Base-by-base conservation (phyloP, 2,113 vertebrate genomes). In the Pteruthius melanotis region DNA sequence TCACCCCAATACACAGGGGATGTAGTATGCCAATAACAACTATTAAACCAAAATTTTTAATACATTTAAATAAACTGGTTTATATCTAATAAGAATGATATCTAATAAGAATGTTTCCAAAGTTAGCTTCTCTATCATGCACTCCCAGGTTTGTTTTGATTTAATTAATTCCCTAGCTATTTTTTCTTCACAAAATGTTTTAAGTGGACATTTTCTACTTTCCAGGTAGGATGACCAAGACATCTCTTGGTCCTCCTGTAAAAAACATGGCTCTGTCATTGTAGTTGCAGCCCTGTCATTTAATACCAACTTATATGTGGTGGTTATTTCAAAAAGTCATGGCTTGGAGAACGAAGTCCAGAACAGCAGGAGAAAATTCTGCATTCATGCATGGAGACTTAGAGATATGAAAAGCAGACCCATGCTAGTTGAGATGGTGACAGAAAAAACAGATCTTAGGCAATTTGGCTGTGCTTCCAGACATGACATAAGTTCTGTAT, bases 381-480 rank as follows among this genome's bases (percentile, higher is more conserved):
- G 20, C 22, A 30, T 75, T 87, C 14, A 10, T 68, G 37, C 17
- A 37, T 54, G 35, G 47, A 19, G 54, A 26, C 63, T 39, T 53
- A 27, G 19, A 83, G 61, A 83, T 80, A 54, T 22, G n/a, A 94
- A 92, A 95, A 93, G 70, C 90, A 91, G 85, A 90, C 88, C 72
- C 60, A 54, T 20, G 17, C 23, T 88, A 50, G 42, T 33, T 92
- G 68, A 74, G 75, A 53, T 77, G 66, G 35, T 87, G 81, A 76
- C 78, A 93, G 53, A 35, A 72, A 45, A 89, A 93, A n/a, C 83
- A 94, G 45, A 49, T 87, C 37, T 65, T 71, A 22, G 45, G 57
- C 26, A 66, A 15, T 94, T 85, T 93, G 91, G 61, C 91, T 95
- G 42, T 57, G 18, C 35, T 89, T 96, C n/a, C 82, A 93, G 74